Evolutionary conservation across 2,113 vertebrate species (phyloP).

Genomic region (Reinhardtius hippoglossoides): DNA sequence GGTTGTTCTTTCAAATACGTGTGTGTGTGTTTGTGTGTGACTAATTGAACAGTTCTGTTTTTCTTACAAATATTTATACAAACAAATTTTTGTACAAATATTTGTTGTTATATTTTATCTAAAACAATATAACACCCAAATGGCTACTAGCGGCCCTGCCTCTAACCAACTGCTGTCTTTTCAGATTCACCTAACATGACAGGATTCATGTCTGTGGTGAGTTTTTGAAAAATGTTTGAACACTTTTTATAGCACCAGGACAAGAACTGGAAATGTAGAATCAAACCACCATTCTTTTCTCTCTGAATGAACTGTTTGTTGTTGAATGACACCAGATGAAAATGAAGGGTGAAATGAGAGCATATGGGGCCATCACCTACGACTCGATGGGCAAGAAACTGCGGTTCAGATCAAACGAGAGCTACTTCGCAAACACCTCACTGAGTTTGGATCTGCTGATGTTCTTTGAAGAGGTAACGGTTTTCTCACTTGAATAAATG

Average conservation of each 20-base stretch:
- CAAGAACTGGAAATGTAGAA: background rate
- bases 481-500: background rate
- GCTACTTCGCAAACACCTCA: constrained; percentile 59
- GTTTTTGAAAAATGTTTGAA: constrained; percentile 5
- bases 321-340: constrained; percentile 50
- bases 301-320: background rate
- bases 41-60: too few relatives aligned
- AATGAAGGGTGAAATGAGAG: constrained; percentile 62
- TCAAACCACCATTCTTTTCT: background rate
- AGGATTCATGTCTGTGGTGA: constrained; percentile 70
- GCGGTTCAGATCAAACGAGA: constrained; percentile 76
- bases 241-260: background rate
- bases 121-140: too few relatives aligned
- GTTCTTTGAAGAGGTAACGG: constrained; percentile 78
- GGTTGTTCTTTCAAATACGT: too few relatives aligned
- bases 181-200: constrained; percentile 79
- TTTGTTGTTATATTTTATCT: too few relatives aligned
- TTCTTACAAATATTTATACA: too few relatives aligned
- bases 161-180: constrained; percentile 37
- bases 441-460: constrained; percentile 77
- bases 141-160: too few relatives aligned
- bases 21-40: too few relatives aligned
- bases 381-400: constrained; percentile 77
- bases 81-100: too few relatives aligned
- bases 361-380: constrained; percentile 68